Evolutionary conservation across 2,888 invertebrate genomes (phyloP).

Genomic region (Neocrepidodera transversa): DNA sequence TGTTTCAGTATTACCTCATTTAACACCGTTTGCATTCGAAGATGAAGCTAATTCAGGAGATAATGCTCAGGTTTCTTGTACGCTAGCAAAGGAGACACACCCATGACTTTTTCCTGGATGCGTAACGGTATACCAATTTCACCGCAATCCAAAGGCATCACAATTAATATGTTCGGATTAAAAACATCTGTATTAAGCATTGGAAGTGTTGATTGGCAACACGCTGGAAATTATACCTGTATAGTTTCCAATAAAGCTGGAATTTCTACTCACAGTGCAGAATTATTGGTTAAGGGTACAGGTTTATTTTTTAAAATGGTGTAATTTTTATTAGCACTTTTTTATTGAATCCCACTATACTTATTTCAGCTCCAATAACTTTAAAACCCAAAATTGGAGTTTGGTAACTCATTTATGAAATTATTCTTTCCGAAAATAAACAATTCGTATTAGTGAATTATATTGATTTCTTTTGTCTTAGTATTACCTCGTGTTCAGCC

Average conservation of each 20-base stretch:
- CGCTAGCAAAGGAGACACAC: conserved; percentile 72
- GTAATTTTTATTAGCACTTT: neutral
- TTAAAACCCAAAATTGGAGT: too few relatives aligned
- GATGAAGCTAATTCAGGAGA: conserved; percentile 72
- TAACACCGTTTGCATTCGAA: conserved; percentile 72
- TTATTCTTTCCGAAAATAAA: too few relatives aligned
- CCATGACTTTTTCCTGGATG: conserved; percentile 77
- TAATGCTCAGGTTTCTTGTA: conserved; percentile 71
- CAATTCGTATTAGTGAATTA: too few relatives aligned
- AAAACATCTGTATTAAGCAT: conserved; percentile 71
- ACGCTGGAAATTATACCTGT: conserved; percentile 67
- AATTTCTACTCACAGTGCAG: conserved; percentile 60
- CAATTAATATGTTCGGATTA: conserved; percentile 68
- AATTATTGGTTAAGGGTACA: conserved; percentile 65
- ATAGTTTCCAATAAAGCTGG: conserved; percentile 65
- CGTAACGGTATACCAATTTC: conserved; percentile 68
- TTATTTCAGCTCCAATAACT: too few relatives aligned
- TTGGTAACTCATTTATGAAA: too few relatives aligned
- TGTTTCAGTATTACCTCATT: conserved; percentile 63
- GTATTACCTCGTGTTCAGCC: conserved; percentile 79
- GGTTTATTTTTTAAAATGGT: neutral
- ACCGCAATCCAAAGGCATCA: conserved; percentile 62
- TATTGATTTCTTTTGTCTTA: conserved; percentile 50
- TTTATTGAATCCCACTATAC: too few relatives aligned
- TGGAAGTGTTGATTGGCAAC: conserved; percentile 62